Evolutionary conservation across 2,113 vertebrate genomes (phyloP).

Genomic region (Macquaria ambigua): DNA sequence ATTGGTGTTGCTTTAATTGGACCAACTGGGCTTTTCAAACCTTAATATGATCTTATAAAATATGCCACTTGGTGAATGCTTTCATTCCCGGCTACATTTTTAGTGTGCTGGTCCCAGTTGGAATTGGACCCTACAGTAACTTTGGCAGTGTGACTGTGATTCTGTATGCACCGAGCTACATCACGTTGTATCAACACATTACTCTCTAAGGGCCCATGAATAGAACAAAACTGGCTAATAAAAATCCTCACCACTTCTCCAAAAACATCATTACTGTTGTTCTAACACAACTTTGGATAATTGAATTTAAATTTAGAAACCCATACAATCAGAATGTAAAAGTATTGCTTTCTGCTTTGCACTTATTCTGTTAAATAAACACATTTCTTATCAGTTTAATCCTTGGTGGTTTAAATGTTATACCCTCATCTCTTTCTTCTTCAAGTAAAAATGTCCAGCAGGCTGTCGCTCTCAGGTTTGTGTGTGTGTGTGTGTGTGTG

Average conservation of each 20-base stretch:
- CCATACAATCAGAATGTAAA: background rate
- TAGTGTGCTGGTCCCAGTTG: constrained; percentile 17
- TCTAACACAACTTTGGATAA: constrained; percentile 13
- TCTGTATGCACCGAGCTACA: constrained; percentile 9
- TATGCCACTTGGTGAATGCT: constrained; percentile 48
- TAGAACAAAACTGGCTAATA: constrained; percentile 4
- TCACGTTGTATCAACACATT: constrained; percentile 39
- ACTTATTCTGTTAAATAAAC: constrained; percentile 11
- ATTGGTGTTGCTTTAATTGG: constrained; percentile 57
- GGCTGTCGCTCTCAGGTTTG: background rate
- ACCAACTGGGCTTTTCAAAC: constrained; percentile 61
- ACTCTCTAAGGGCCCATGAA: constrained; percentile 33
- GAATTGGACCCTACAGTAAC: constrained; percentile 26
- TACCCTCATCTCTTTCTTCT: constrained; percentile 8
- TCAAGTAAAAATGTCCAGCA: constrained; percentile 2
- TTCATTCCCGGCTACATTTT: constrained; percentile 47
- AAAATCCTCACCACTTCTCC: constrained; percentile 3
- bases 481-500: constrained; percentile 9
- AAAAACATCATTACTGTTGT: constrained; percentile 32
- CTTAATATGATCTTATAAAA: constrained; percentile 54
- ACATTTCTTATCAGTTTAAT: constrained; percentile 3
- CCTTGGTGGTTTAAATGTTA: constrained; percentile 22
- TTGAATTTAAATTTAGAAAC: constrained; percentile 13
- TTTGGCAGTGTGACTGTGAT: constrained; percentile 30
- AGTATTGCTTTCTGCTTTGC: background rate